Evolutionary conservation across 2,888 invertebrate species (phyloP), one percentile per base, ranked within the genome.

Genomic region (Neuroscelio doddi): DNA sequence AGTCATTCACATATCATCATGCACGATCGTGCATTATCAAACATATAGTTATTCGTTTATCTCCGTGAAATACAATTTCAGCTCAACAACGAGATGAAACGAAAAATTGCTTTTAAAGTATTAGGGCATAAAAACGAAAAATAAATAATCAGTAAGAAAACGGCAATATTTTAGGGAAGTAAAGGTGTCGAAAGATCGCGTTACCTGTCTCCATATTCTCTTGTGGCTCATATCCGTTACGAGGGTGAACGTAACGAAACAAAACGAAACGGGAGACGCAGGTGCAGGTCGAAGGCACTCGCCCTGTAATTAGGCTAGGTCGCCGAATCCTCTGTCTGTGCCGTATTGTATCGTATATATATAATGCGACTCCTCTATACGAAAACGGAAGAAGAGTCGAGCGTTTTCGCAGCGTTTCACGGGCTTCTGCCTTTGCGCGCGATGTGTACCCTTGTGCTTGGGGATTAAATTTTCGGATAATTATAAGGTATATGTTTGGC

Each of bases 251-350:
- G n/a, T n/a, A 69, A 49, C 55, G 44, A 64, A 66, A 69, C 46
- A 59, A 66, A 69, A 66, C 55, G 52, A 62, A 64, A 63, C 67
- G 56, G 56, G 59, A 38, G 63, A 47, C 62, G 66, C 66, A 67
- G 62, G 66, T 67, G 66, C 66, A 55, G 63, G 50, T 67, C 57
- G 66, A 55, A 62, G 62, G 62, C 61, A 64, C 61, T 69, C 58
- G 58, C 46, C 66, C 64, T 69, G 69, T 69, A 69, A 69, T 66
- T 66, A 64, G 69, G 66, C 66, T 55, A 62, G 59, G 63, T 61
- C 47, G 69, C 66, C 69, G 69, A 69, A 64, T 64, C 45, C 55
- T 26, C 42, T 9, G 21, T 12, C 47, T 42, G 46, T 53, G n/a
- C 29, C 30, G 8, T 12, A 12, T 61, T 38, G 52, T 29, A 36